Conservation (phyloP, 2,797 vertebrate species). For the Leptatherina wallacei region DNA sequence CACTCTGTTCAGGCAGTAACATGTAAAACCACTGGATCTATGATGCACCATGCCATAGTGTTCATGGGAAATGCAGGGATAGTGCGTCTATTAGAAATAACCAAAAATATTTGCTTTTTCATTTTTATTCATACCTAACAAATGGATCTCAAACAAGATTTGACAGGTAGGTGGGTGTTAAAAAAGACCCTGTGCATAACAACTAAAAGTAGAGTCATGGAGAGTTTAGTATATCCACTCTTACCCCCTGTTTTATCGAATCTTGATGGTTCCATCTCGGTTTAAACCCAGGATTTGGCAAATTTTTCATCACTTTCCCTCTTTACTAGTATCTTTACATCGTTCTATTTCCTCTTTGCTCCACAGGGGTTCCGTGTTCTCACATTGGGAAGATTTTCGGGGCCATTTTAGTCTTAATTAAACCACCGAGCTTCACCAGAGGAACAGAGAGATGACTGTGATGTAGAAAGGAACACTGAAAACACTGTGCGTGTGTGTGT, state of each 20-base stretch:
- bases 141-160: too few relatives aligned
- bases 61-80: too few relatives aligned
- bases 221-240: slow-evolving; percentile 41
- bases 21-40: too few relatives aligned
- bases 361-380: slow-evolving; percentile 31
- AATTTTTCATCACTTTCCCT: slow-evolving; percentile 31
- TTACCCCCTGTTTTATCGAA: slow-evolving; percentile 13
- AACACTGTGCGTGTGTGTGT: slow-evolving; percentile 45
- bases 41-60: too few relatives aligned
- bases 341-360: slow-evolving; percentile 40
- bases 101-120: too few relatives aligned
- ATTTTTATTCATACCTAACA: too few relatives aligned
- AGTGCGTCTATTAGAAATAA: too few relatives aligned
- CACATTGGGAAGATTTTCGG: slow-evolving; percentile 52
- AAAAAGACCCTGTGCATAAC: too few relatives aligned
- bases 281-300: slow-evolving; percentile 54
- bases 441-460: slow-evolving; percentile 48
- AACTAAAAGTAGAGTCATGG: slow-evolving; percentile 15
- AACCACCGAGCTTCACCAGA: slow-evolving; percentile 40
- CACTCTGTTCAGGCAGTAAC: too few relatives aligned
- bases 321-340: slow-evolving; percentile 36
- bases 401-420: slow-evolving; percentile 63
- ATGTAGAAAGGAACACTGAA: slow-evolving; percentile 48
- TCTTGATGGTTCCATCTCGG: slow-evolving; percentile 41
- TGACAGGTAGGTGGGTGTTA: too few relatives aligned